A percentile compares a stretch with the other conserved stretches of the same genome.
Evolutionary conservation across 2,797 vertebrate genomes (phyloP).

Genomic region (Lates japonicus): DNA sequence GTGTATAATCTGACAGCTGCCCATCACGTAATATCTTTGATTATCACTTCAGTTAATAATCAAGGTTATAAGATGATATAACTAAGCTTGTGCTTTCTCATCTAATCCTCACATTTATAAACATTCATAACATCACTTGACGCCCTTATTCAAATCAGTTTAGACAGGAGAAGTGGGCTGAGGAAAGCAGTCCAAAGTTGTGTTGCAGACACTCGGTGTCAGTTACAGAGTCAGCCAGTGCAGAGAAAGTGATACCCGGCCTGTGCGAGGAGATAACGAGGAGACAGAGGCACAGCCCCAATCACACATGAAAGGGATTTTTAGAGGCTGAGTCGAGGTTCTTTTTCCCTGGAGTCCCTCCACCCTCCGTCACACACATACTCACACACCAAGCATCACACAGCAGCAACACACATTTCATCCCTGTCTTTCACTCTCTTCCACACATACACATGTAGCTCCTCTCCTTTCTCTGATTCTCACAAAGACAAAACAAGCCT

Average conservation of each 20-base stretch:
- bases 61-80: neutral
- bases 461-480: conserved; percentile 51
- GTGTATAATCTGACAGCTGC: neutral
- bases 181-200: conserved; percentile 53
- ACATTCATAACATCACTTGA: neutral
- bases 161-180: conserved; percentile 5
- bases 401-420: conserved; percentile 26
- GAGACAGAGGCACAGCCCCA: conserved; percentile 64
- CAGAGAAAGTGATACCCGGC: conserved; percentile 64
- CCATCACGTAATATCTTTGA: neutral
- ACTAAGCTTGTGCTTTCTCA: conserved; percentile 10
- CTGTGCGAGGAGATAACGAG: conserved; percentile 71
- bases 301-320: conserved; percentile 77
- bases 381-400: conserved; percentile 28
- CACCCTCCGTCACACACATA: conserved; percentile 36
- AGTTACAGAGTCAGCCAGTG: conserved; percentile 46
- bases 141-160: conserved; percentile 25
- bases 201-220: conserved; percentile 51
- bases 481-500: conserved; percentile 75
- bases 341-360: conserved; percentile 60
- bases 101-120: neutral
- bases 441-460: conserved; percentile 43
- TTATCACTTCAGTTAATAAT: conserved; percentile 7
- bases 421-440: conserved; percentile 43
- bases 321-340: conserved; percentile 63